These are phyloP conservation scores for Gallinago solitaria DNA, from an alignment of 2,797 vertebrate genomes.

Conservation along the genomic window DNA sequence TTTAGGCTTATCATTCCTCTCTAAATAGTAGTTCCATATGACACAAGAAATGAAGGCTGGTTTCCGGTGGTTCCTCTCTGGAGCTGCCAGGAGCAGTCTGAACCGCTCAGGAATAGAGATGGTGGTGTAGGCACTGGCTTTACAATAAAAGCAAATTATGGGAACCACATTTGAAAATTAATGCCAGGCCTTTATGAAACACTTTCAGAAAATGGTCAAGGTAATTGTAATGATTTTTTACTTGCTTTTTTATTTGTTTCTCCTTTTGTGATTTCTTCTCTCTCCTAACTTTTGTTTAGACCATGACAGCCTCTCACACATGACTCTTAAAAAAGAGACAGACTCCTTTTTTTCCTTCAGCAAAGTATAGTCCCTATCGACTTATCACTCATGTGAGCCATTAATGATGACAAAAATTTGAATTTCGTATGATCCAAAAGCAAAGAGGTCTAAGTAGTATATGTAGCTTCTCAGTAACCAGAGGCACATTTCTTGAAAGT, in stretches of 20 bases:
- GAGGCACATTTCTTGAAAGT: not conserved
- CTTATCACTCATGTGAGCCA: not conserved
- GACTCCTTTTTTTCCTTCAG: not conserved
- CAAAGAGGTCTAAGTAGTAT: not conserved
- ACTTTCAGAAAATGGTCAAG: not conserved
- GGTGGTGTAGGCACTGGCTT: not conserved
- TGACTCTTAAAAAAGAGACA: not conserved
- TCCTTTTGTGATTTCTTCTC: not conserved
- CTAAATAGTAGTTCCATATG: slow-evolving; percentile 28
- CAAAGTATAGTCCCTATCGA: not conserved
- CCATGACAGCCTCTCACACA: not conserved
- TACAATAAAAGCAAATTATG: not conserved
- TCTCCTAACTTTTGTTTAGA: not conserved
- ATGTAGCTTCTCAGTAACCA: not conserved
- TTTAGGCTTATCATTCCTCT: slow-evolving; percentile 31
- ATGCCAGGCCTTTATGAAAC: not conserved
- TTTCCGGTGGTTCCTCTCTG: not conserved
- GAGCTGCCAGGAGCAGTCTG: not conserved
- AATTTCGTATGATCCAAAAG: not conserved
- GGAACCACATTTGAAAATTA: not conserved
- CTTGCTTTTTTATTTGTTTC: not conserved
- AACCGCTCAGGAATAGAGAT: not conserved
- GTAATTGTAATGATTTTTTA: not conserved
- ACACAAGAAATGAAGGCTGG: not conserved
- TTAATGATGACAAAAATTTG: not conserved